These are phyloP conservation scores for Cynopterus sphinx DNA, from an alignment of 2,797 vertebrate genomes.

Conservation along the genomic window DNA sequence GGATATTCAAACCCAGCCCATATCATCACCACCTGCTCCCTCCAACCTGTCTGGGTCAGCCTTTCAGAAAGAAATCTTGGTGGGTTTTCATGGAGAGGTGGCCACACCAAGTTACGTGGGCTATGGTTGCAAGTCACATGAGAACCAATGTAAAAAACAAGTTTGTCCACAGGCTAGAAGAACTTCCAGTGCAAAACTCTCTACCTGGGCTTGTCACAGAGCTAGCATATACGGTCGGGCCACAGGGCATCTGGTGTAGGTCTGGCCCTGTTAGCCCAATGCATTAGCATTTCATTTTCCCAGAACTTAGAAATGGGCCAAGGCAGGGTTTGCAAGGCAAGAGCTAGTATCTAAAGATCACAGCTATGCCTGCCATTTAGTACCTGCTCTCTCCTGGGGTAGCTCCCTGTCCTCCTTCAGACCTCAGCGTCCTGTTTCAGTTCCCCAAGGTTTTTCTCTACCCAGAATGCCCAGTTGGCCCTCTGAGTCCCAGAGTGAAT, in stretches of 20 bases:
- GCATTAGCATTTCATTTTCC: background rate
- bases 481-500: background rate
- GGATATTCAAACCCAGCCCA: too few relatives aligned
- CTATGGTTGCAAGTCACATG: background rate
- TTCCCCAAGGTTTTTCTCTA: background rate
- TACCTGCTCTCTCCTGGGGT: background rate
- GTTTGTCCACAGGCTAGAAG: background rate
- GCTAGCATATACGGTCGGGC: accelerated
- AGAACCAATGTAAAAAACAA: constrained; percentile 3
- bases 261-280: background rate
- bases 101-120: background rate
- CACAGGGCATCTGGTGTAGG: too few relatives aligned
- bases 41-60: background rate
- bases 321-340: background rate
- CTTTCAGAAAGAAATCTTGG: background rate
- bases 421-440: background rate
- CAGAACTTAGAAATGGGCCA: background rate
- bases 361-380: too few relatives aligned
- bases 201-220: background rate
- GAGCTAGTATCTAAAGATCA: too few relatives aligned
- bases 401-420: background rate
- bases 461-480: background rate
- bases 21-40: accelerated
- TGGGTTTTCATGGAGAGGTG: background rate
- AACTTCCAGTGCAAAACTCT: background rate